These are phyloP conservation scores for Chironomus striatipennis DNA, from an alignment of 1,140 invertebrate genomes.

Conservation along the genomic window DNA sequence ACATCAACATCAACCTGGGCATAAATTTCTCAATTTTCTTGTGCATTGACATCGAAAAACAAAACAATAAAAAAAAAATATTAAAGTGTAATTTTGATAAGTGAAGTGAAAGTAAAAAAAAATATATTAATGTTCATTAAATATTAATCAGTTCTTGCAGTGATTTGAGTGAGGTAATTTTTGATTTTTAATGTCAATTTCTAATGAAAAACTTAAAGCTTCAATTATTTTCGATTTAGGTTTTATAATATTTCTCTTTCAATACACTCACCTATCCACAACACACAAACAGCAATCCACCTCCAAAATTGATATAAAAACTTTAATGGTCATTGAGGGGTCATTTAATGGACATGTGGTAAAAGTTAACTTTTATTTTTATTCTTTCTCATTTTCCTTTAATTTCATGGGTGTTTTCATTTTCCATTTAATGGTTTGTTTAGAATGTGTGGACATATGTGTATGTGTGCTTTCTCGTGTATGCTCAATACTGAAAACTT, in stretches of 20 bases:
- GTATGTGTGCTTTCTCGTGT: no score
- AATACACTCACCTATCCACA: background rate
- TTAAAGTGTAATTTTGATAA: background rate
- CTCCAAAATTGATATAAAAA: background rate
- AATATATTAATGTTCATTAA: no score
- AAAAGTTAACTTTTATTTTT: background rate
- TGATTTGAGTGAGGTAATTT: background rate
- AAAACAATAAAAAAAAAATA: no score
- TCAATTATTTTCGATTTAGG: constrained; percentile 1
- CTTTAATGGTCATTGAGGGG: background rate
- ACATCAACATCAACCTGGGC: no score
- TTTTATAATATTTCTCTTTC: background rate
- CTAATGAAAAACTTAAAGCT: background rate
- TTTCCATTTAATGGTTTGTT: background rate
- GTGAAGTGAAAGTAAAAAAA: background rate
- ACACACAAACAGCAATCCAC: background rate
- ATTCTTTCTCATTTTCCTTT: background rate
- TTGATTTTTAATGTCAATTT: background rate
- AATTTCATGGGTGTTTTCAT: constrained; percentile 13
- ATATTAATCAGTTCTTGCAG: no score
- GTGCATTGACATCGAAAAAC: background rate
- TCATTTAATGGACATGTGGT: constrained; percentile 4
- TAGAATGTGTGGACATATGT: no score
- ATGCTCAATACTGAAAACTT: no score
- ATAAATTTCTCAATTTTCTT: no score